Evolutionary conservation across 2,888 invertebrate species (phyloP), one percentile per base, ranked within the genome.

Genomic region (Melitaea athalia): DNA sequence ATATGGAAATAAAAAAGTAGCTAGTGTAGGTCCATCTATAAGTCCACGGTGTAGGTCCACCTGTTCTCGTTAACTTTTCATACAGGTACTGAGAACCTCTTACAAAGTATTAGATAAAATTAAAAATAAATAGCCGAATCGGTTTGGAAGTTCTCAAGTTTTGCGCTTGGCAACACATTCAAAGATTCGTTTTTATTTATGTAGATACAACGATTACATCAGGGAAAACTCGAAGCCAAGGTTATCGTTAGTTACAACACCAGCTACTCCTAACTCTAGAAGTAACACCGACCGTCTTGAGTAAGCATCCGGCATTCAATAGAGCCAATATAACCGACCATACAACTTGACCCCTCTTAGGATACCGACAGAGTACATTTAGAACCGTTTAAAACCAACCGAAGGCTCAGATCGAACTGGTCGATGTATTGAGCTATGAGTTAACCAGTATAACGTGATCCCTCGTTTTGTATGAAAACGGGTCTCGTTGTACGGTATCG

Each of bases 241-340:
- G 66, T 66, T 66, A 66, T 55, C 47, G 61, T 66, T 66, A 61
- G 75, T 76, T 76, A 67, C 76, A 71, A 74, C 68, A 75, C 53
- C 77, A 77, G 75, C 78, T 72, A 75, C 74, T 75, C 74, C 75
- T 69, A 73, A 75, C 77, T 71, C 72, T 75, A 75, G 73, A 72
- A 70, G 74, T 69, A 67, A 74, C 75, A 80, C 80, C 77, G 80
- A 79, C 31, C 87, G 85, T 91, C 91, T 91, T 91, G 88, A 82
- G 87, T 80, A 89, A 89, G 86, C 89, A 89, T 91, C 91, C 91
- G 90, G 90, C 81, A 77, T 76, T 85, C 91, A 92, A 91, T 91
- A 81, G 85, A 91, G 88, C 84, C 86, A 92, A 91, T 92, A 88
- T 86, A 85, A 77, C 74, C 70, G 77, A 91, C 85, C 83, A 67